These are phyloP conservation scores for Mayetiola destructor DNA, from an alignment of 2,888 invertebrate species.

Conservation along the genomic window DNA sequence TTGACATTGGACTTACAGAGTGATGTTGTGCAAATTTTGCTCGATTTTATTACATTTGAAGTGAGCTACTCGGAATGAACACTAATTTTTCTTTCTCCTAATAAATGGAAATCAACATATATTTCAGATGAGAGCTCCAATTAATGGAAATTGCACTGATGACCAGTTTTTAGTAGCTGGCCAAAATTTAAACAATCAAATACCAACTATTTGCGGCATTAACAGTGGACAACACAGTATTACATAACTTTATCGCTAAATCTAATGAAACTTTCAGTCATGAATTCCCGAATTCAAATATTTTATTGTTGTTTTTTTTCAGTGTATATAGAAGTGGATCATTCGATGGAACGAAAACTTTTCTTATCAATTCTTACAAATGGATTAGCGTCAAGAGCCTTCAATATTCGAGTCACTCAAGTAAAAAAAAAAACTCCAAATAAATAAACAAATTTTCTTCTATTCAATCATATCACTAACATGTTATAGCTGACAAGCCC, in stretches of 20 bases:
- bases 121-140: constrained; percentile 49
- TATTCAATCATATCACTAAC: constrained; percentile 38
- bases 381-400: constrained; percentile 41
- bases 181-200: constrained; percentile 49
- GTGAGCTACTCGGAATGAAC: constrained; percentile 32
- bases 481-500: constrained; percentile 38
- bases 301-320: constrained; percentile 20
- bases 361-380: constrained; percentile 49
- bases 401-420: constrained; percentile 49
- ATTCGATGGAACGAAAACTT: constrained; percentile 43
- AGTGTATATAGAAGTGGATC: constrained; percentile 60
- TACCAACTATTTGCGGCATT: constrained; percentile 59
- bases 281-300: background rate
- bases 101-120: background rate
- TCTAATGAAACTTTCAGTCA: background rate
- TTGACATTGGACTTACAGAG: constrained; percentile 44
- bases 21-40: constrained; percentile 49
- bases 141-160: constrained; percentile 49
- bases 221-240: constrained; percentile 64
- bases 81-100: too few species aligned
- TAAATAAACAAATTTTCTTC: constrained; percentile 21
- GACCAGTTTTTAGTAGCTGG: constrained; percentile 59
- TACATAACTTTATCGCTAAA: constrained; percentile 17
- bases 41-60: constrained; percentile 57
- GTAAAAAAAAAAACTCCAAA: constrained; percentile 23